A percentile compares a stretch with the other conserved stretches of the same genome.
Evolutionary conservation across 2,113 vertebrate species (phyloP).

Genomic region (Euleptes europaea): DNA sequence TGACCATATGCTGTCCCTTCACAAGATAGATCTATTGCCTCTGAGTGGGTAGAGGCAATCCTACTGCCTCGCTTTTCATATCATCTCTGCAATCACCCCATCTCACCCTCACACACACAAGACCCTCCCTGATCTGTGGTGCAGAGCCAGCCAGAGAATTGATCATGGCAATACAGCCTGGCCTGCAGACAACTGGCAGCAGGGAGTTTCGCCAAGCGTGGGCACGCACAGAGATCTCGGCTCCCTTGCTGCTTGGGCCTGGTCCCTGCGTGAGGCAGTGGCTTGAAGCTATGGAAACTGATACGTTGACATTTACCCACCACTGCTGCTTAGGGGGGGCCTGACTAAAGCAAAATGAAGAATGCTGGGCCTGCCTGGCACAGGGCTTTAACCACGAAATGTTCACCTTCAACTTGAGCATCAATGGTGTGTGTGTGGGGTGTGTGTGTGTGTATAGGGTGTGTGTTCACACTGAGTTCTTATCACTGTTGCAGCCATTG

Average conservation of each 20-base stretch:
- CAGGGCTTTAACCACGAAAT: not conserved
- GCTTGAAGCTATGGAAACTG: slow-evolving; percentile 51
- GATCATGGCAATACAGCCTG: slow-evolving; percentile 69
- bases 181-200: slow-evolving; percentile 63
- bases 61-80: not conserved
- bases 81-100: too few relatives aligned
- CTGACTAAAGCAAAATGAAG: slow-evolving; percentile 46
- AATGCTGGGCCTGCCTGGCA: not conserved
- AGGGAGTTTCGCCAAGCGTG: slow-evolving; percentile 31
- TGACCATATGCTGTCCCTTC: not conserved
- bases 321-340: slow-evolving; percentile 40
- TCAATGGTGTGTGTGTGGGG: not conserved
- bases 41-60: too few relatives aligned
- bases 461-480: not conserved
- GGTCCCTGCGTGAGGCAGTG: slow-evolving; percentile 8
- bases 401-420: not conserved
- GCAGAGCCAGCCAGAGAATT: slow-evolving; percentile 57
- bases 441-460: not conserved
- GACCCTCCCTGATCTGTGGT: not conserved
- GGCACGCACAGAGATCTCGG: not conserved
- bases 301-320: slow-evolving; percentile 46
- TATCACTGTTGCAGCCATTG: not conserved
- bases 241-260: not conserved
- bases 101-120: not conserved
- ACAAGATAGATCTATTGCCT: not conserved